Base-by-base conservation (phyloP, 2,113 vertebrate genomes). In the Ammospiza caudacuta region DNA sequence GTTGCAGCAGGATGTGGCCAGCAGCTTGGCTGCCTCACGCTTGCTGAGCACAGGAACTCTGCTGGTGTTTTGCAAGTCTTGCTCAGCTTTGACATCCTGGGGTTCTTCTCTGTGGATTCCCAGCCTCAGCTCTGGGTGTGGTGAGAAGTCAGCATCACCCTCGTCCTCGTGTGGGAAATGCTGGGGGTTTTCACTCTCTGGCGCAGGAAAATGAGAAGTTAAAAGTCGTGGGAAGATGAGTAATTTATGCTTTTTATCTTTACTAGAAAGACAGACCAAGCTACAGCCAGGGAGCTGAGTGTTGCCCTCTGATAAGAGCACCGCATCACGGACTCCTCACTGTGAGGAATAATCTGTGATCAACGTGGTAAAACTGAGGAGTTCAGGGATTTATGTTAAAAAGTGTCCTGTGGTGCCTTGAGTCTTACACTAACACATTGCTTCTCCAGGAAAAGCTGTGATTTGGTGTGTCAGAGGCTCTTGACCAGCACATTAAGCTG, bases 1-100 rank as follows among this genome's bases (percentile, higher is more conserved):
- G 3, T 11, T 85, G 67, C 98, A 98, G 96, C 98, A 98, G 83
- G 92, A 37, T 11, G 83, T 88, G 33, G 82, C 22, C 1, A 98
- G 90, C 43, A 96, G 52, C 9, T 25, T 28, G 59, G 86, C 81
- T 24, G 58, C 90, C 3, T 89, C 93, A 0, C 82, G 92, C 58
- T 92, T 96, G 75, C 27, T 84, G 0, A 63, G 74, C 31, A 12
- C 12, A 8, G 82, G 9, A 2, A 1, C 37, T 79, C 27, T 47
- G 66, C 59, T 44, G 63, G 4, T 1, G 43, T 2, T 46, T 11
- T 44, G 76, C 6, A 55, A 2, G 23, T 25, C 55, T 79, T 8
- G 62, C 61, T 58, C 25, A 1, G 62, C 5, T 44, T 51, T 66
- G 69, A 17, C 2, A 1, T 28, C 7, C 29, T 39, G 58, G 43